Base-by-base conservation (phyloP, 2,888 invertebrate species). In the Drosophila mimetica region DNA sequence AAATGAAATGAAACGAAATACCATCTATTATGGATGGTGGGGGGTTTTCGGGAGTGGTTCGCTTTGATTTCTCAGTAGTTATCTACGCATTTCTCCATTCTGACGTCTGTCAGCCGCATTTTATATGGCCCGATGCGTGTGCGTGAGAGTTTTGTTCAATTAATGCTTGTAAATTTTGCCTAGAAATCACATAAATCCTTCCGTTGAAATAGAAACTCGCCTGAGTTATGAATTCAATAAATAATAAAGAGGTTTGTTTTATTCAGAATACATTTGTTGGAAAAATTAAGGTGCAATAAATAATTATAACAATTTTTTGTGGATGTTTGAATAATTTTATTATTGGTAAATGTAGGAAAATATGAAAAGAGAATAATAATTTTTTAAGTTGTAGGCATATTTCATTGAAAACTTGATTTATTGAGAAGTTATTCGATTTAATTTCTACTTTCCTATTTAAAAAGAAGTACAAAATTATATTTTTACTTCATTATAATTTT, bases 61-160 rank as follows among this genome's bases (percentile, higher is more conserved):
- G 50, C 50, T 71, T 63, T 73, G 67, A 75, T 82, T 85, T 82
- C 77, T 71, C 54, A 51, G 77, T 71, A 82, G 79, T 81, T 81
- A 81, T 86, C 80, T 86, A 86, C 80, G 86, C 86, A 83, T 86
- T 75, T 83, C 75, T 74, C 47, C 25, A 71, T 51, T 71, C 74
- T 80, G 80, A 86, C 78, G 73, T 83, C 86, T 81, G 83, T 83
- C 86, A 79, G 80, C 55, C 80, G 72, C 77, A 80, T 81, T 83
- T 86, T 63, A 65, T 58, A 48, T 57, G 53, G 52, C 57, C 58
- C 53, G 60, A 58, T 60, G 51, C 58, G 60, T 37, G 54, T 67
- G 63, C 72, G 72, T 75, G 73, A 73, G 66, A 71, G 83, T 80
- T 76, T 82, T 72, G 47, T 44, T 72, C 73, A 77, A 81, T 83